Evolutionary conservation across 1,140 invertebrate genomes (phyloP).

Genomic region (Bombus vancouverensis): DNA sequence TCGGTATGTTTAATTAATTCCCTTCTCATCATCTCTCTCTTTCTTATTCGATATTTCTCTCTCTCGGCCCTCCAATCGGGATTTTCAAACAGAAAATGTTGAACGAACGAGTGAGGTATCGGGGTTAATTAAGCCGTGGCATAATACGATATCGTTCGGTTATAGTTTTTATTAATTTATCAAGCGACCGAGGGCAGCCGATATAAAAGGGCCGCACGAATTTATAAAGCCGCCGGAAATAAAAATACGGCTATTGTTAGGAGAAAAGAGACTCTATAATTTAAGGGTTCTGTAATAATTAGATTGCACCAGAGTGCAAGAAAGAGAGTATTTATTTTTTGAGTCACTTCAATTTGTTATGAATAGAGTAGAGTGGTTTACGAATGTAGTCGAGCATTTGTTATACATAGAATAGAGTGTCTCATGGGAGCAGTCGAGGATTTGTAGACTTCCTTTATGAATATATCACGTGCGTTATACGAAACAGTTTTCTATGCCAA

Average conservation of each 20-base stretch:
- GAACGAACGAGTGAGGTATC: constrained; percentile 32
- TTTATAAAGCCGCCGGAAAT: not conserved
- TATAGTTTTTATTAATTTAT: constrained; percentile 43
- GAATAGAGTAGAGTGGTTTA: too few relatives aligned
- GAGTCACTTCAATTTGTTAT: too few relatives aligned
- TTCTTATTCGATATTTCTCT: not conserved
- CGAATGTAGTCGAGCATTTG: too few relatives aligned
- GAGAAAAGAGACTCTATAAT: not conserved
- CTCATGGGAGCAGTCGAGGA: too few relatives aligned
- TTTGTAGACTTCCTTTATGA: too few relatives aligned
- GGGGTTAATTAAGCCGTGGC: constrained; percentile 47
- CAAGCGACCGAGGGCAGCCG: not conserved
- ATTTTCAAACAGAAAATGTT: constrained; percentile 41
- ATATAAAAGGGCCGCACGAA: not conserved
- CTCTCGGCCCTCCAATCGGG: not conserved
- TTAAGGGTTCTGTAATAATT: not conserved
- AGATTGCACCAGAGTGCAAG: too few relatives aligned
- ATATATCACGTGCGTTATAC: too few relatives aligned
- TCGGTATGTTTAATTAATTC: constrained; percentile 45
- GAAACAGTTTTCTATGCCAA: too few relatives aligned
- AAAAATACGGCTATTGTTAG: not conserved
- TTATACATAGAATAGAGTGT: too few relatives aligned
- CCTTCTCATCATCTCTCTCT: not conserved
- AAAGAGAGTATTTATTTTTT: not conserved
- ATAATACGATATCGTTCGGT: constrained; percentile 35